A percentile compares a stretch with the other conserved stretches of the same genome.
Evolutionary conservation across 2,888 invertebrate species (phyloP).

Genomic region (Globia sparganii): DNA sequence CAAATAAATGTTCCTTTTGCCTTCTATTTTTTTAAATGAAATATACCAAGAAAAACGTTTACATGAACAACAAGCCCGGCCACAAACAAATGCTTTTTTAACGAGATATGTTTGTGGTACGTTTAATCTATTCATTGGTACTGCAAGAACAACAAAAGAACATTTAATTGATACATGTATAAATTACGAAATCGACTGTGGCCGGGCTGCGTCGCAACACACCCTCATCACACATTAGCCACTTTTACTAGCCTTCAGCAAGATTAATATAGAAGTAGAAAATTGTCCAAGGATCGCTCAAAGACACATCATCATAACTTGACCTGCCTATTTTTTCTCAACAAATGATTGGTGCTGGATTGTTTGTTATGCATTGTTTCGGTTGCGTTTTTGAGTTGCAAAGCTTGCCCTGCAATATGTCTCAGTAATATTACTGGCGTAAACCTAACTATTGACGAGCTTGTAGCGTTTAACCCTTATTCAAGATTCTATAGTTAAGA

Average conservation of each 20-base stretch:
- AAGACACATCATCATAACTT: background rate
- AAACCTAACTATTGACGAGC: background rate
- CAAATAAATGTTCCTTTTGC: too few species aligned
- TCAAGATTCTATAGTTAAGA: background rate
- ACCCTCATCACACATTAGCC: background rate
- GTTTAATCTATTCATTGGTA: too few species aligned
- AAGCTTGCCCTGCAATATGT: slow-evolving; percentile 9
- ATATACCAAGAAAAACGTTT: too few species aligned
- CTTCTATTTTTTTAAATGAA: too few species aligned
- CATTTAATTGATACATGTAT: too few species aligned
- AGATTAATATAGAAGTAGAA: background rate
- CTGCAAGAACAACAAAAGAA: too few species aligned
- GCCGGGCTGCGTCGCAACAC: too few species aligned
- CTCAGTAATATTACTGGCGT: slow-evolving; percentile 17
- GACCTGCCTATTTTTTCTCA: background rate
- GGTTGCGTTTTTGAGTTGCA: background rate
- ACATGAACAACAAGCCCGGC: too few species aligned
- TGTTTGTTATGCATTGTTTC: background rate
- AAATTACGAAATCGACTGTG: too few species aligned
- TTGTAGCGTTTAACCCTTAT: background rate
- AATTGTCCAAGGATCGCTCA: background rate
- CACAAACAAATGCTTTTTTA: too few species aligned
- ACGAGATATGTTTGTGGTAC: too few species aligned
- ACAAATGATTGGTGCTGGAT: background rate
- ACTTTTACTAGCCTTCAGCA: background rate